Percentiles rank a stretch among this genome's conserved stretches.
These are phyloP conservation scores for Euproctis similis DNA, from an alignment of 2,888 invertebrate species.

Conservation along the genomic window DNA sequence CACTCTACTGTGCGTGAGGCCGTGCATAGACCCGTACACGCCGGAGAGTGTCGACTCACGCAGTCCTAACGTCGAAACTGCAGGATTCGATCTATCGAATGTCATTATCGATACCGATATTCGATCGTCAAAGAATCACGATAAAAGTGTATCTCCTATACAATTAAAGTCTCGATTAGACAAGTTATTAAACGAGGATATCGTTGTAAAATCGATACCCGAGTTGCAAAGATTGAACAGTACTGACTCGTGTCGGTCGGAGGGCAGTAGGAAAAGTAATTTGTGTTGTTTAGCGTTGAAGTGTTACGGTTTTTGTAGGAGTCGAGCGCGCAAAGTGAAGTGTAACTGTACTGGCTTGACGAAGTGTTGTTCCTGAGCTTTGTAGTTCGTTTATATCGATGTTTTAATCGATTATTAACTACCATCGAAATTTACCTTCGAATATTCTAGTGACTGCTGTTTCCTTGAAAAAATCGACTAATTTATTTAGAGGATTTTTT, in stretches of 20 bases:
- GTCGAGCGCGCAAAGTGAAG: slow-evolving; percentile 45
- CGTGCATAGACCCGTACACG: slow-evolving; percentile 82
- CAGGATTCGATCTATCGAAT: slow-evolving; percentile 35
- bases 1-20: slow-evolving; percentile 52
- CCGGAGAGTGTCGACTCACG: slow-evolving; percentile 89
- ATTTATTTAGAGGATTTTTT: background rate
- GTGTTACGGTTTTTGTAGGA: slow-evolving; percentile 62
- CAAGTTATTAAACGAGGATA: slow-evolving; percentile 39
- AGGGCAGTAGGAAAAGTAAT: slow-evolving; percentile 43
- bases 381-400: slow-evolving; percentile 11
- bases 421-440: too few relatives aligned
- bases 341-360: slow-evolving; percentile 49
- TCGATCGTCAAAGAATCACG: slow-evolving; percentile 38
- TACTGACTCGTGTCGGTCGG: slow-evolving; percentile 58
- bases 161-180: slow-evolving; percentile 78
- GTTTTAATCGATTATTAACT: slow-evolving; percentile 11
- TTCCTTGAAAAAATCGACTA: too few relatives aligned
- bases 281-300: slow-evolving; percentile 60
- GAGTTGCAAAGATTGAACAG: slow-evolving; percentile 52
- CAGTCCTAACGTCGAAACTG: slow-evolving; percentile 75
- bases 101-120: slow-evolving; percentile 40
- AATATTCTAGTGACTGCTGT: too few relatives aligned
- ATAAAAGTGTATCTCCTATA: slow-evolving; percentile 76
- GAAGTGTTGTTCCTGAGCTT: slow-evolving; percentile 41
- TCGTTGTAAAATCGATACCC: slow-evolving; percentile 36